Conservation (phyloP, 2,888 invertebrate species). For the Dysmachus trigonus region DNA sequence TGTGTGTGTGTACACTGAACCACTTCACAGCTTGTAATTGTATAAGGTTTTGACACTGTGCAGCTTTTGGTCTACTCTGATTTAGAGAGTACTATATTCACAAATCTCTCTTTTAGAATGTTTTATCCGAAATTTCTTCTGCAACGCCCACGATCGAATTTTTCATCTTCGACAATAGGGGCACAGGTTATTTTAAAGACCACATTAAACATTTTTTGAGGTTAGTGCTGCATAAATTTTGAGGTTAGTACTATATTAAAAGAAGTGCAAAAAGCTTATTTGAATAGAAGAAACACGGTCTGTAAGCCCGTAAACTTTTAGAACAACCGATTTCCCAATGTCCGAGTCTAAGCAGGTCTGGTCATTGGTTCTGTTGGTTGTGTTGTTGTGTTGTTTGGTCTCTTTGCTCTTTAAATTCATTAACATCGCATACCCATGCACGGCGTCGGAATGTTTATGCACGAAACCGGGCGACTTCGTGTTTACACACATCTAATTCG, state of each 20-base stretch:
- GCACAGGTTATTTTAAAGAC: neutral
- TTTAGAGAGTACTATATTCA: no score
- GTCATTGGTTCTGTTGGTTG: neutral
- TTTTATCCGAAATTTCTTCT: neutral
- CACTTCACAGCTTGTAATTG: no score
- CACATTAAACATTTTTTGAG: neutral
- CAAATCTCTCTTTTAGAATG: neutral
- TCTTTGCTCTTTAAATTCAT: neutral
- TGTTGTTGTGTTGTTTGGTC: no score
- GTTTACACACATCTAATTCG: slow-evolving; percentile 18
- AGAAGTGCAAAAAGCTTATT: neutral
- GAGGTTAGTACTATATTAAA: neutral
- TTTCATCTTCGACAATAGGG: neutral
- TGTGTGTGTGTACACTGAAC: no score
- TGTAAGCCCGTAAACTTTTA: neutral
- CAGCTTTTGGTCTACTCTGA: no score
- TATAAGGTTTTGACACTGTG: no score
- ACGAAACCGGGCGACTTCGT: neutral
- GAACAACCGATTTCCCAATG: neutral
- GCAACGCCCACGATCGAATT: neutral
- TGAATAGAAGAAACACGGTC: neutral
- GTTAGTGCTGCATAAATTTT: neutral
- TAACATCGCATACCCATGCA: neutral
- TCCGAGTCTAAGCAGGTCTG: neutral
- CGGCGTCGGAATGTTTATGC: neutral